Percentiles rank a stretch among this genome's conserved stretches.
These are phyloP conservation scores for Tortricodes alternella DNA, from an alignment of 2,888 invertebrate species.

Conservation along the genomic window DNA sequence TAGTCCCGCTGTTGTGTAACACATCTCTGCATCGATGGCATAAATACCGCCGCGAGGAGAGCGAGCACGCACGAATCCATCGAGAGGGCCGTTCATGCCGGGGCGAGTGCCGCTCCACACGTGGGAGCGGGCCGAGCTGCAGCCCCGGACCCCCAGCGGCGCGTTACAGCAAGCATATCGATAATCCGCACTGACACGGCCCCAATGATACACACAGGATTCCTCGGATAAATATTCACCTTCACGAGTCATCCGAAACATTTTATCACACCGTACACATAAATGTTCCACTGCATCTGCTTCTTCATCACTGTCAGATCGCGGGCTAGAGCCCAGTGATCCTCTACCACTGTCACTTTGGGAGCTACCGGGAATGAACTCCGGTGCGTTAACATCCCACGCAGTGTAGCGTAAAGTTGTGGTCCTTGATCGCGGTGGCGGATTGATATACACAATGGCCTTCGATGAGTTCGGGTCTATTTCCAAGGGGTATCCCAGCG, in stretches of 20 bases:
- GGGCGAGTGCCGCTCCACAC: constrained; percentile 89
- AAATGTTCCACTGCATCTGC: constrained; percentile 82
- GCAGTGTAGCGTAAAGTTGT: constrained; percentile 59
- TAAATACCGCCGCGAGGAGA: constrained; percentile 84
- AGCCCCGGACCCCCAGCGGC: constrained; percentile 82
- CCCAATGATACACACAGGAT: constrained; percentile 94
- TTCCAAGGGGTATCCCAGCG: constrained; percentile 88
- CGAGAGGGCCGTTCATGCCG: constrained; percentile 89
- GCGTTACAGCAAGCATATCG: constrained; percentile 86
- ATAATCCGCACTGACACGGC: constrained; percentile 84
- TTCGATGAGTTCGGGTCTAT: constrained; percentile 82
- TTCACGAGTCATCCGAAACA: constrained; percentile 86
- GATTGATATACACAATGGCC: constrained; percentile 85
- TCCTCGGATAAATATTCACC: constrained; percentile 89
- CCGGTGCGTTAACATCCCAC: constrained; percentile 86
- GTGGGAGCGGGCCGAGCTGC: constrained; percentile 85
- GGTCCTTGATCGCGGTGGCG: constrained; percentile 74
- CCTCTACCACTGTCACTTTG: constrained; percentile 81
- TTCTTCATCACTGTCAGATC: constrained; percentile 82
- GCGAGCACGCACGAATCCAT: constrained; percentile 85
- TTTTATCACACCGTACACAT: constrained; percentile 88
- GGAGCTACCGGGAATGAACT: constrained; percentile 84
- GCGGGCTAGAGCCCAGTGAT: constrained; percentile 80
- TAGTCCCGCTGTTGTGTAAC: constrained; percentile 92
- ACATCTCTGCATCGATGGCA: constrained; percentile 98